Evolutionary conservation across 1,140 invertebrate genomes (phyloP).

Genomic region (Ceratosolen fusciceps): DNA sequence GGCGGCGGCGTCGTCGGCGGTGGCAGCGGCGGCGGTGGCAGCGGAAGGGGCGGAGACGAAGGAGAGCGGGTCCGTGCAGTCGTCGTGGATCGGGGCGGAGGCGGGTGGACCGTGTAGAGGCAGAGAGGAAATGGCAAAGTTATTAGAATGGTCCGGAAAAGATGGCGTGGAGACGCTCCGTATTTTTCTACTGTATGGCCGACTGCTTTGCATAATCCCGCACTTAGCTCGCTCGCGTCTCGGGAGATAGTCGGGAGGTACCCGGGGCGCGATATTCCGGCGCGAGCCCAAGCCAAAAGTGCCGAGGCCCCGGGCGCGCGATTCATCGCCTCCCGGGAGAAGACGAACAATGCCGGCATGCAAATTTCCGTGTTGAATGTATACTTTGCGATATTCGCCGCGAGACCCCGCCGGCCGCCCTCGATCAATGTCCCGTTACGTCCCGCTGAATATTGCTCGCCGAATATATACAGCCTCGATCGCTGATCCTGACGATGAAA

Average conservation of each 20-base stretch:
- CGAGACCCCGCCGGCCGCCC: neutral
- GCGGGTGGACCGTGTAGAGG: conserved; percentile 41
- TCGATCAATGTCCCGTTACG: conserved; percentile 44
- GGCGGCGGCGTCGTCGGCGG: too few species aligned
- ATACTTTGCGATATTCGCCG: conserved; percentile 16
- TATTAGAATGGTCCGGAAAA: conserved; percentile 74
- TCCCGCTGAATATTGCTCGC: conserved; percentile 42
- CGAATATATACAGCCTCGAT: conserved; percentile 47
- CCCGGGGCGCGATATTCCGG: conserved; percentile 48
- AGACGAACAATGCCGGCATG: conserved; percentile 48
- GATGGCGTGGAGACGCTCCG: conserved; percentile 73
- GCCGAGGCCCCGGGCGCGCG: conserved; percentile 1
- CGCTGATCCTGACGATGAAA: conserved; percentile 28
- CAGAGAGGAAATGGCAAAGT: conserved; percentile 65
- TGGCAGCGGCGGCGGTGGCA: too few species aligned
- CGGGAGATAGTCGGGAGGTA: conserved; percentile 43
- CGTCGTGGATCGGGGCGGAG: conserved; percentile 6
- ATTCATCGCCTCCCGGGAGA: conserved; percentile 43
- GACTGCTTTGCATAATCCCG: conserved; percentile 72
- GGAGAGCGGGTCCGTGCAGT: neutral
- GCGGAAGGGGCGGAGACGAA: neutral
- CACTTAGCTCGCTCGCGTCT: conserved; percentile 68
- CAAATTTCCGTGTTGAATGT: conserved; percentile 39
- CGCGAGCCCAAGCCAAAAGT: conserved; percentile 36
- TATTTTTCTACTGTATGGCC: conserved; percentile 74